Conservation (phyloP, 2,113 vertebrate genomes). For the Peromyscus californicus region DNA sequence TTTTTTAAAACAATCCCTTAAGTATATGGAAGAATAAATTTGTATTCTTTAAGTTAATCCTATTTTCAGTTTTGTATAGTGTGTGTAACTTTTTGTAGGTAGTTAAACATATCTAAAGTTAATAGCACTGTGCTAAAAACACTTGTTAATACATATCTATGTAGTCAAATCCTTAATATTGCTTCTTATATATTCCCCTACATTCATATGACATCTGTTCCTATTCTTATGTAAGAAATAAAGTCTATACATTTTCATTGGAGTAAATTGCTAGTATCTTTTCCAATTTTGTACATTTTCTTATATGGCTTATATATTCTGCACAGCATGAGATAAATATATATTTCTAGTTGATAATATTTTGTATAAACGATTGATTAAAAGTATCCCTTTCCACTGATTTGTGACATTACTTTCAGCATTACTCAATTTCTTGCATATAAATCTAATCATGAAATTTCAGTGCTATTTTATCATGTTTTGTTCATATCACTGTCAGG, state of each 20-base stretch:
- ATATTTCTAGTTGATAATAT: too few species aligned
- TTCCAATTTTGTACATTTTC: not conserved
- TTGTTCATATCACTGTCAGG: too few species aligned
- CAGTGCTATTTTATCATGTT: not conserved
- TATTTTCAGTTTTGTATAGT: not conserved
- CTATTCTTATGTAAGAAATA: not conserved
- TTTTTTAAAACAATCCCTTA: not conserved
- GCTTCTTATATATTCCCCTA: not conserved
- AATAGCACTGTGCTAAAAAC: not conserved
- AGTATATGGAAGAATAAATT: not conserved
- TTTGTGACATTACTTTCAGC: not conserved
- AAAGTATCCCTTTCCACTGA: not conserved
- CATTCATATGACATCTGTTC: not conserved
- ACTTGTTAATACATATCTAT: not conserved
- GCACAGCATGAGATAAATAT: not conserved
- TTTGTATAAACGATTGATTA: not conserved
- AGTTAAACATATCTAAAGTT: not conserved
- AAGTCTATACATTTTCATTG: not conserved
- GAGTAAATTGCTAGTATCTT: not conserved
- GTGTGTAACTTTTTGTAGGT: not conserved
- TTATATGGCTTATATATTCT: not conserved
- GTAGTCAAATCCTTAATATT: not conserved
- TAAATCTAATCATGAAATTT: not conserved
- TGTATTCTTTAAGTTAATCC: not conserved
- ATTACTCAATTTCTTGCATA: not conserved